Base-by-base conservation (phyloP, 2,888 invertebrate genomes). In the Drosophila koepferae region DNA sequence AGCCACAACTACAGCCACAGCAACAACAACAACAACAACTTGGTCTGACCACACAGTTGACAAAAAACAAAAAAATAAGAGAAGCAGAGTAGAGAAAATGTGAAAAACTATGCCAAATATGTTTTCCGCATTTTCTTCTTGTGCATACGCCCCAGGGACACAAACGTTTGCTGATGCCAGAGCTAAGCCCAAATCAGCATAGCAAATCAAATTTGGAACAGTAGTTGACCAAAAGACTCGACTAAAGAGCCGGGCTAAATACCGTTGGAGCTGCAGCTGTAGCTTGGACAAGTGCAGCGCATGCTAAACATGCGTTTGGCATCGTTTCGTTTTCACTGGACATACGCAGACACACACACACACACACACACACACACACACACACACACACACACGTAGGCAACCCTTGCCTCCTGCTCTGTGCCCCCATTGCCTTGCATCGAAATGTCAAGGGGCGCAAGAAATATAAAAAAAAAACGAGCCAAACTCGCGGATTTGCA, bases 171-270 rank as follows among this genome's bases (percentile, higher is more conserved):
- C 36, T 36, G 36, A 36, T 36, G 36, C 28, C 46, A n/a, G 7
- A 54, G 67, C 48, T 53, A n/a, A 51, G 55, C 60, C 68, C 79
- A 87, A 87, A 87, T 87, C 86, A 80, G 90, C 86, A 77, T 80
- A 63, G 80, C 88, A 80, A 87, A 87, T 87, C 90, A 89, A 84
- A 87, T 87, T 87, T 87, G 90, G 88, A 87, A 87, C 86, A 87
- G 86, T 90, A 87, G 90, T 90, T 74, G 73, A 64, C 54, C 46
- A 34, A 7, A 44, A 44, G 68, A 53, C 56, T 63, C 49, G 64
- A 28, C 34, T n/a, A 36, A 10, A 51, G 61, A 43, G 54, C 14
- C 18, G 23, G 49, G 23, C 16, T 36, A 2, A 49, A 34, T 3
- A 3, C 23, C 5, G 20, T 59, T 56, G 43, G 9, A 18, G 34